phyloP scores from a whole-genome alignment of 2,797 vertebrate genomes.

The Benthosema pterotum region DNA sequence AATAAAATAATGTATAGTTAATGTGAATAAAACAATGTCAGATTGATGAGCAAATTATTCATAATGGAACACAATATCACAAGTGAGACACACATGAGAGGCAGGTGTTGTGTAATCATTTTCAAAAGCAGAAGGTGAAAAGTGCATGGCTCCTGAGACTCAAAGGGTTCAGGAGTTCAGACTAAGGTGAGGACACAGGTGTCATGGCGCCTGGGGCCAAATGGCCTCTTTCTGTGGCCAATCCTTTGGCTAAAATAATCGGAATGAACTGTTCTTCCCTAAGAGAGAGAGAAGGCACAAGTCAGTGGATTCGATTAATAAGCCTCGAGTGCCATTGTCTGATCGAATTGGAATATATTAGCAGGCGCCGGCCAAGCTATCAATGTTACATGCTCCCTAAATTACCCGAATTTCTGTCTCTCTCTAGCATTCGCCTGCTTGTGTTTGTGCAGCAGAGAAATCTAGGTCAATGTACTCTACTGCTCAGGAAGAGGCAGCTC shows the following conservation, averaged over 20 bases:
- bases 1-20: background rate
- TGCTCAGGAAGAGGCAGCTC: conserved; percentile 69
- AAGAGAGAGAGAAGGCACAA: conserved; percentile 9
- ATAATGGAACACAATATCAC: background rate
- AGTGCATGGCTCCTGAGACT: conserved; percentile 22
- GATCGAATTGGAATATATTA: background rate
- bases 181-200: conserved; percentile 40
- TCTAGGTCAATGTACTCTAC: conserved; percentile 79
- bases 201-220: conserved; percentile 42
- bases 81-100: conserved; percentile 4
- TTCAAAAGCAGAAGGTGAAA: conserved; percentile 21
- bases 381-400: conserved; percentile 17
- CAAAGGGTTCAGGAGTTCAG: conserved; percentile 54
- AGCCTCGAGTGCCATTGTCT: background rate
- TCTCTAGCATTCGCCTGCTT: conserved; percentile 56
- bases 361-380: conserved; percentile 18
- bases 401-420: conserved; percentile 54
- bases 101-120: background rate
- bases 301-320: background rate
- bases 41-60: conserved; percentile 3
- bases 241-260: conserved; percentile 17
- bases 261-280: background rate
- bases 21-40: background rate
- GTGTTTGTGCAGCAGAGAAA: conserved; percentile 60
- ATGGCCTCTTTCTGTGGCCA: conserved; percentile 5